Evolutionary conservation across 2,797 vertebrate genomes (phyloP).

Genomic region (Glossophaga mutica): DNA sequence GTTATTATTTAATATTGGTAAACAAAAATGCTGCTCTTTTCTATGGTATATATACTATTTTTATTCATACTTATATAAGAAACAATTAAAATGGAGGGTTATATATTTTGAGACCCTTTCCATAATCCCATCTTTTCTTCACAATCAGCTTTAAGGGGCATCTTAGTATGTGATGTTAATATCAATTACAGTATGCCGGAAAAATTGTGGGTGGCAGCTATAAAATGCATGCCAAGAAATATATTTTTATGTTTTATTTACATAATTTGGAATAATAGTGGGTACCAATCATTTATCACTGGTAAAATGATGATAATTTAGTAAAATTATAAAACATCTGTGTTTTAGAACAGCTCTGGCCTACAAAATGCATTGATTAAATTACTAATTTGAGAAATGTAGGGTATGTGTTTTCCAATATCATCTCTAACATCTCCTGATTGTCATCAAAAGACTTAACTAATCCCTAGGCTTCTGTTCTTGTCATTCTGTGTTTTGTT

Average conservation of each 20-base stretch:
- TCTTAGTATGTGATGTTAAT: not conserved
- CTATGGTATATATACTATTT: not conserved
- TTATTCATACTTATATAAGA: not conserved
- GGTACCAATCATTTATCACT: not conserved
- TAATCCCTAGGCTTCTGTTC: not conserved
- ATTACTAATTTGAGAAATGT: not conserved
- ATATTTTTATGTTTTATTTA: conserved; percentile 1
- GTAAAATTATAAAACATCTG: conserved; percentile 43
- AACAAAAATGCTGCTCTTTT: not conserved
- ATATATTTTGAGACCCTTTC: not conserved
- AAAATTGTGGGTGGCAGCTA: not conserved
- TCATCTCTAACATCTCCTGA: not conserved
- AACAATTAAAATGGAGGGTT: not conserved
- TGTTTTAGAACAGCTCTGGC: not conserved
- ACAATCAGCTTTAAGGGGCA: not conserved
- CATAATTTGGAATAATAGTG: conserved; percentile 19
- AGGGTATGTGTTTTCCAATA: not conserved
- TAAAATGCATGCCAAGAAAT: not conserved
- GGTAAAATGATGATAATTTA: conserved; percentile 24
- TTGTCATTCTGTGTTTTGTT: not conserved
- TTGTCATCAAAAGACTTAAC: conserved; percentile 23
- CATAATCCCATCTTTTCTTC: not conserved
- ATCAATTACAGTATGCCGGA: not conserved
- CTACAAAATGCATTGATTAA: not conserved
- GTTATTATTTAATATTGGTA: not conserved